Conservation (phyloP, 1,140 invertebrate species). For the Neotoxoptera formosana region DNA sequence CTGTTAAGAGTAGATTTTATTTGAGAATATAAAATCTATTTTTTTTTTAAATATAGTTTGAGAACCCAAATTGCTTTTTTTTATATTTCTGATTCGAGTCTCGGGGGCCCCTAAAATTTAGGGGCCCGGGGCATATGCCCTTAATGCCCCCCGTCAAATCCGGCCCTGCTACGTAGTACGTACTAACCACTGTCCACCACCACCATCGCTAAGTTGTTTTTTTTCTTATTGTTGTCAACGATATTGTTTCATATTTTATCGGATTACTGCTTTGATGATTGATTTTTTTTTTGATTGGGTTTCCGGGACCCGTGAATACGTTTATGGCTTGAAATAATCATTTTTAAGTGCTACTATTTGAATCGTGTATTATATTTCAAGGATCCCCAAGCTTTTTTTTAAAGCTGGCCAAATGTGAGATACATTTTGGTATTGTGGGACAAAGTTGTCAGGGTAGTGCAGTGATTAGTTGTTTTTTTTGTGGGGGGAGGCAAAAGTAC, state of each 20-base stretch:
- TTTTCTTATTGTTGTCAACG: background rate
- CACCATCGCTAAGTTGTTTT: background rate
- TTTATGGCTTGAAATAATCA: background rate
- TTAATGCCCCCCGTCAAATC: no score
- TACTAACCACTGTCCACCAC: background rate
- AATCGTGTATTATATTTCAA: background rate
- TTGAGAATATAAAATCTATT: no score
- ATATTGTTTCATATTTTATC: background rate
- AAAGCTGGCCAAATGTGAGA: background rate
- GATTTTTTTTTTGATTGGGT: background rate
- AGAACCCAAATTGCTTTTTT: no score
- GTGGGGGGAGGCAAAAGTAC: no score
- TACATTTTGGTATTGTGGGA: no score
- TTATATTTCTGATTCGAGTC: no score
- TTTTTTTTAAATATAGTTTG: no score
- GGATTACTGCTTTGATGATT: background rate
- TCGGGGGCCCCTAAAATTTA: no score
- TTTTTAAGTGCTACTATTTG: background rate
- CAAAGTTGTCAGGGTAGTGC: background rate
- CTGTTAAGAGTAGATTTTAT: no score
- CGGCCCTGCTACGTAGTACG: no score
- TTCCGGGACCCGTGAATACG: background rate
- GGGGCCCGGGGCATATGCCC: no score
- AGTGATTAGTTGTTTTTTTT: no score
- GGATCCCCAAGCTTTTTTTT: background rate